A percentile compares a stretch with the other conserved stretches of the same genome.
These are phyloP conservation scores for Isoperla grammatica DNA, from an alignment of 2,888 invertebrate genomes.

Conservation along the genomic window DNA sequence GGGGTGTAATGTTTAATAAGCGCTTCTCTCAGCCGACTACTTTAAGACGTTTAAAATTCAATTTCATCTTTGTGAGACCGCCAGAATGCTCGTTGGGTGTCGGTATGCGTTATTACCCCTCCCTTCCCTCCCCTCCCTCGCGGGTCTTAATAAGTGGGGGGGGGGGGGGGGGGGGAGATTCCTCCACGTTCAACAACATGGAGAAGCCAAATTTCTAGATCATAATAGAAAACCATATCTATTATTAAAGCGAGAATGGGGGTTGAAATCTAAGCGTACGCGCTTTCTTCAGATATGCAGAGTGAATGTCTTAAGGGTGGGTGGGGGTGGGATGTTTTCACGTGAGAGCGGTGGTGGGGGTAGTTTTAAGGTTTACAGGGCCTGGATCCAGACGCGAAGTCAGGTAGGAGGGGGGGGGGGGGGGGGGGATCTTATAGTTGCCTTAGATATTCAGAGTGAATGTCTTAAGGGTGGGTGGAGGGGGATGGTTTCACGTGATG, in stretches of 20 bases:
- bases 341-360: too few relatives aligned
- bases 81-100: not conserved
- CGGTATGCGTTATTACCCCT: slow-evolving; percentile 1
- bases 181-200: not conserved
- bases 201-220: not conserved
- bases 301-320: too few relatives aligned
- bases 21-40: not conserved
- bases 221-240: not conserved
- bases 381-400: too few relatives aligned
- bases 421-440: too few relatives aligned
- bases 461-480: too few relatives aligned
- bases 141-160: not conserved
- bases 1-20: not conserved
- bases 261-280: not conserved
- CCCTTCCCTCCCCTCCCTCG: not conserved
- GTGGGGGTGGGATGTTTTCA: too few relatives aligned
- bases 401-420: too few relatives aligned
- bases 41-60: slow-evolving; percentile 3
- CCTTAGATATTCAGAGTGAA: not conserved
- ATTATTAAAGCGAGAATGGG: not conserved
- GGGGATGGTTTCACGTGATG: too few relatives aligned
- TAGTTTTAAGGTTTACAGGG: too few relatives aligned
- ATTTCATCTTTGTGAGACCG: not conserved
- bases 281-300: not conserved
- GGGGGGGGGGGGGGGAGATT: not conserved